phyloP scores from a whole-genome alignment of 2,888 invertebrate genomes.

The Melieria omissa region DNA sequence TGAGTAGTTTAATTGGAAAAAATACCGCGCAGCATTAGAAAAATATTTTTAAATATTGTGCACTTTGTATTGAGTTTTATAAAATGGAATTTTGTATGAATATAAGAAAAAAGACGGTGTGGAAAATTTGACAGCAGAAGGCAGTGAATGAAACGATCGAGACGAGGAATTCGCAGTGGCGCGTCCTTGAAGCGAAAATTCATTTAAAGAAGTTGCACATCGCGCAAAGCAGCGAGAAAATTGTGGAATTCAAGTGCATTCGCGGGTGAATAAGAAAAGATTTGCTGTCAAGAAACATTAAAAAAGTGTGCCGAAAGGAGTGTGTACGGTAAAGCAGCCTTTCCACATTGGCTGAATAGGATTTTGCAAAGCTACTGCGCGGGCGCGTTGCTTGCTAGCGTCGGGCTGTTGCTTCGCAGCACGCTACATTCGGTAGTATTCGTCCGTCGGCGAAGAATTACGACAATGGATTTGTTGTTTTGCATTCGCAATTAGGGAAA shows the following conservation, averaged over 20 bases:
- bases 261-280: too few species aligned
- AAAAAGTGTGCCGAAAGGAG: constrained; percentile 2
- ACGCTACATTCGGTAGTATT: background rate
- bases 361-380: too few species aligned
- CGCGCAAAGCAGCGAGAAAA: background rate
- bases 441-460: background rate
- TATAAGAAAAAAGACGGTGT: background rate
- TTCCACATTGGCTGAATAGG: too few species aligned
- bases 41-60: background rate
- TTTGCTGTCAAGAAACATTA: background rate
- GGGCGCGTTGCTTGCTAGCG: too few species aligned
- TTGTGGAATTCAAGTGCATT: too few species aligned
- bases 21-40: background rate
- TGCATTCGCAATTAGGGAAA: background rate
- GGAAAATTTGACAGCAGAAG: background rate
- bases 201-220: too few species aligned
- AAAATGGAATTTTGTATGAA: background rate
- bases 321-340: too few species aligned
- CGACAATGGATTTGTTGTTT: background rate
- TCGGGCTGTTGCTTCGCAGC: background rate
- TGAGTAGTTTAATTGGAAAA: background rate
- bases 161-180: background rate
- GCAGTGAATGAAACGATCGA: background rate
- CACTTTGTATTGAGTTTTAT: too few species aligned
- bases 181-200: constrained; percentile 17